Conservation (phyloP, 2,113 vertebrate species). For the Psilopsiagon aurifrons region DNA sequence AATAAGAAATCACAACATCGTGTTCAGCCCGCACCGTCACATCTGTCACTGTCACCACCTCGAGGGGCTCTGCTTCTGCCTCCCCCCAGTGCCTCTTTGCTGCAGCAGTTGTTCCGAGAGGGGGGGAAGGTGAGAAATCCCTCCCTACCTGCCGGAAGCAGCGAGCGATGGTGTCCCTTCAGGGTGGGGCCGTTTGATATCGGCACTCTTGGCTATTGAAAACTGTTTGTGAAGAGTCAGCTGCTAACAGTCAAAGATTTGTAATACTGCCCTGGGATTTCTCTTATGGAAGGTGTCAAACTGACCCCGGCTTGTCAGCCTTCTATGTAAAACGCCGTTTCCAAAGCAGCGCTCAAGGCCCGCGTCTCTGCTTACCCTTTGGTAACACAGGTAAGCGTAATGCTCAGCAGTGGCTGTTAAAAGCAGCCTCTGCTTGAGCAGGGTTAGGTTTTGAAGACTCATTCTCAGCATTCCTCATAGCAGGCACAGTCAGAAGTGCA, state of each 20-base stretch:
- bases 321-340: not conserved
- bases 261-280: not conserved
- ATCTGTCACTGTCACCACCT: conserved; percentile 48
- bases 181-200: not conserved
- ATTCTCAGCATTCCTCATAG: not conserved
- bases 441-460: not conserved
- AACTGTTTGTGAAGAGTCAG: not conserved
- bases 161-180: not conserved
- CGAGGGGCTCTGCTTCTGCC: not conserved
- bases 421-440: not conserved
- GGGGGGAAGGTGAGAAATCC: not conserved
- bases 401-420: not conserved
- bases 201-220: not conserved
- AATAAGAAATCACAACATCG: conserved; percentile 57
- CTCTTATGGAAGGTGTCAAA: not conserved
- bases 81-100: not conserved
- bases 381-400: not conserved
- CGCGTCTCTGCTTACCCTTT: not conserved
- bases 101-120: not conserved
- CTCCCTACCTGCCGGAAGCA: not conserved
- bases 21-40: not conserved
- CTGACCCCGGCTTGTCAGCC: not conserved
- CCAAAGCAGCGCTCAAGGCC: not conserved
- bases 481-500: not conserved
- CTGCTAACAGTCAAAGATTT: not conserved